These are phyloP conservation scores for Aramus guarauna DNA, from an alignment of 2,113 vertebrate genomes.

Conservation along the genomic window DNA sequence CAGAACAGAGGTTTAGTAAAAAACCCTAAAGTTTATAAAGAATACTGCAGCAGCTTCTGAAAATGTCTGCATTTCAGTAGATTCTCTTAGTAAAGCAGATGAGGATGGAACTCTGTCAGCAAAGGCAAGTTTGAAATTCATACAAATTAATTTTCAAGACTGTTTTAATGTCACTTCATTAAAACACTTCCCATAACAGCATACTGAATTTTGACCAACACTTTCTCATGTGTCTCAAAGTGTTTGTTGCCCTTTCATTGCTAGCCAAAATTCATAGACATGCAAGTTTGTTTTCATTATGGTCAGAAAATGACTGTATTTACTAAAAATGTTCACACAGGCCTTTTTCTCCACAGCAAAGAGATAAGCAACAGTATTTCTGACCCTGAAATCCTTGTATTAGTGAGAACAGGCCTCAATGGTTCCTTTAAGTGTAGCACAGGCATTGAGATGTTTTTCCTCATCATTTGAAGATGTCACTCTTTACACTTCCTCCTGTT, in stretches of 20 bases:
- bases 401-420: not conserved
- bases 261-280: not conserved
- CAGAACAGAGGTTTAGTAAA: constrained; percentile 34
- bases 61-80: not conserved
- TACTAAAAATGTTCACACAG: not conserved
- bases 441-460: not conserved
- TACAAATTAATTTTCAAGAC: not conserved
- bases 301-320: not conserved
- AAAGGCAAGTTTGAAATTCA: not conserved
- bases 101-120: not conserved
- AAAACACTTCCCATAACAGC: not conserved
- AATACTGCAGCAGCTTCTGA: constrained; percentile 8
- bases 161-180: not conserved
- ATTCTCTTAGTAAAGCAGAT: not conserved
- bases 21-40: constrained; percentile 8
- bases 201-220: not conserved
- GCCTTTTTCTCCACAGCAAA: not conserved
- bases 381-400: not conserved
- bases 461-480: not conserved
- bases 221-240: not conserved
- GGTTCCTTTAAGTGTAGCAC: not conserved
- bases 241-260: not conserved
- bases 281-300: not conserved
- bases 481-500: not conserved
- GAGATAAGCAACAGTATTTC: not conserved